phyloP scores from a whole-genome alignment of 2,797 vertebrate genomes.

The Micrastur ruficollis region DNA sequence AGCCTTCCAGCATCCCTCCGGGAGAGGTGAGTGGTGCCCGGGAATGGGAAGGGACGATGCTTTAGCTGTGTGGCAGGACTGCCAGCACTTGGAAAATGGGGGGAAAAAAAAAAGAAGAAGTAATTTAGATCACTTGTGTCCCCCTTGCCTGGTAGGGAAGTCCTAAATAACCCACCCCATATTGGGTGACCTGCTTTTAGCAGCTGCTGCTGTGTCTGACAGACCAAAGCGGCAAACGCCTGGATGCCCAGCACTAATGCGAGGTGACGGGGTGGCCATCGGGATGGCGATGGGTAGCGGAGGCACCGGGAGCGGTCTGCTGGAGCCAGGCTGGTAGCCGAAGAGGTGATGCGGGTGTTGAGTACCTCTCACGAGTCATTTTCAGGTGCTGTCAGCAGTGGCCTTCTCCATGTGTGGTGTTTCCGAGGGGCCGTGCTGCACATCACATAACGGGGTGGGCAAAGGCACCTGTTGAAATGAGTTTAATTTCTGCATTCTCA shows the following conservation, averaged over 20 bases:
- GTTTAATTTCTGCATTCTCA: neutral
- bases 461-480: neutral
- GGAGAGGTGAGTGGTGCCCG: neutral
- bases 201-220: fast-evolving
- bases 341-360: fast-evolving
- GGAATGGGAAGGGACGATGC: fast-evolving
- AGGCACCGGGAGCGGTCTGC: neutral
- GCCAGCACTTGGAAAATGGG: fast-evolving
- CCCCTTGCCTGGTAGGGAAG: neutral
- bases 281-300: neutral
- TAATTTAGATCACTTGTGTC: fast-evolving
- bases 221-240: fast-evolving
- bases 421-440: fast-evolving
- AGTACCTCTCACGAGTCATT: fast-evolving
- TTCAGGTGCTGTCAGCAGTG: neutral
- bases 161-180: fast-evolving
- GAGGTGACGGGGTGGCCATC: neutral
- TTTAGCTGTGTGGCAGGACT: fast-evolving
- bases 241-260: fast-evolving
- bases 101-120: too few relatives aligned
- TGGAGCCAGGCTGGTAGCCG: neutral
- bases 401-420: fast-evolving
- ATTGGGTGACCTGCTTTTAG: neutral
- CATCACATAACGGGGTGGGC: fast-evolving
- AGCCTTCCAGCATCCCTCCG: neutral